phyloP scores from a whole-genome alignment of 2,113 vertebrate genomes.

The Siniperca chuatsi region DNA sequence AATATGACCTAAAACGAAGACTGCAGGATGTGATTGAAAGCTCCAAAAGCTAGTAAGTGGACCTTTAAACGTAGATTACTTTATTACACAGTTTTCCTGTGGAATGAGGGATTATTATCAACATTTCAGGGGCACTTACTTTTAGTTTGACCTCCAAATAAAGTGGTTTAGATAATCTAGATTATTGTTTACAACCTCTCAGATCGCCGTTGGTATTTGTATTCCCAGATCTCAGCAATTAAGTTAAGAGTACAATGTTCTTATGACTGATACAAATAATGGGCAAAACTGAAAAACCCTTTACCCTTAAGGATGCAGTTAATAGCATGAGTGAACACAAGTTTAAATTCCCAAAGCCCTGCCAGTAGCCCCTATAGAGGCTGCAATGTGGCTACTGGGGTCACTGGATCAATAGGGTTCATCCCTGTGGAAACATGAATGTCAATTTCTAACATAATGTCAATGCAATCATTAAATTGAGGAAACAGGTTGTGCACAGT shows the following conservation, averaged over 20 bases:
- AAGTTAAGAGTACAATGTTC: too few relatives aligned
- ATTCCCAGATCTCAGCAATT: too few relatives aligned
- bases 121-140: neutral
- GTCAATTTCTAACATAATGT: neutral
- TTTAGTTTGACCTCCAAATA: neutral
- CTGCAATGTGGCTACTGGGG: too few relatives aligned
- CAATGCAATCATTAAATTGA: neutral
- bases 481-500: neutral
- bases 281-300: neutral
- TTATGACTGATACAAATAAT: too few relatives aligned
- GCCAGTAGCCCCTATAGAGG: neutral
- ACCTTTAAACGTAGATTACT: too few relatives aligned
- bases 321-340: neutral
- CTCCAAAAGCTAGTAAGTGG: neutral
- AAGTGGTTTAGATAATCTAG: neutral
- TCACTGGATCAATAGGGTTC: slow-evolving; percentile 14
- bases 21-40: neutral
- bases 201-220: too few relatives aligned
- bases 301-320: neutral
- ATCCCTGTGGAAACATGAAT: neutral
- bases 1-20: neutral
- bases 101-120: neutral
- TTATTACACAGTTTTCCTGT: neutral
- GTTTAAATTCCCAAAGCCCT: neutral
- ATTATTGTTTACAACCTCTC: neutral